Conservation (phyloP, 1,140 invertebrate species). For the Hermetia illucens region DNA sequence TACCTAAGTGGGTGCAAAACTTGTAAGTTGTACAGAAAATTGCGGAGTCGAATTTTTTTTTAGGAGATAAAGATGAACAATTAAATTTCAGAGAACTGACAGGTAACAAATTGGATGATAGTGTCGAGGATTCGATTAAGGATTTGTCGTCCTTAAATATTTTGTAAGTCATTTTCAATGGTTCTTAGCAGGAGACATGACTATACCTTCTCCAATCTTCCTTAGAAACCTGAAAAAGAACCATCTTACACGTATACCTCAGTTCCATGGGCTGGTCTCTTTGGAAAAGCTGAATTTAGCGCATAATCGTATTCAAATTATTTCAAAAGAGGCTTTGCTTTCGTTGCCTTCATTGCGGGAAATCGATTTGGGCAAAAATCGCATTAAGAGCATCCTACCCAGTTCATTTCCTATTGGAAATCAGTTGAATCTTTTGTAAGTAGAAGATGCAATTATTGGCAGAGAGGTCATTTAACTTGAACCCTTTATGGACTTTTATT, state of each 20-base stretch:
- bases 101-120: conserved; percentile 38
- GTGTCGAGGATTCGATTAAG: conserved; percentile 32
- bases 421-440: conserved; percentile 34
- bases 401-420: conserved; percentile 34
- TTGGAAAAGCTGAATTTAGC: conserved; percentile 38
- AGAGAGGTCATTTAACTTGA: conserved; percentile 13
- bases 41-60: conserved; percentile 20
- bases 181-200: background rate
- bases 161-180: conserved; percentile 26
- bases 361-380: conserved; percentile 49
- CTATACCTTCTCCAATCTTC: background rate
- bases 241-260: conserved; percentile 22
- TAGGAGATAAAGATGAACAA: conserved; percentile 28
- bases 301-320: conserved; percentile 46
- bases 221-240: conserved; percentile 22
- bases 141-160: conserved; percentile 30
- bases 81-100: conserved; percentile 32
- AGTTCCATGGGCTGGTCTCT: conserved; percentile 14
- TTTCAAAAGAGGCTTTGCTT: conserved; percentile 43
- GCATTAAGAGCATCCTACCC: conserved; percentile 37
- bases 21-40: conserved; percentile 38
- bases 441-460: conserved; percentile 12
- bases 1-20: conserved; percentile 43
- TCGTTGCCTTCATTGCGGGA: conserved; percentile 41
- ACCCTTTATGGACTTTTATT: conserved; percentile 15